A percentile compares a stretch with the other conserved stretches of the same genome.
Conservation (phyloP, 2,888 invertebrate species). For the Rhamnusium bicolor region DNA sequence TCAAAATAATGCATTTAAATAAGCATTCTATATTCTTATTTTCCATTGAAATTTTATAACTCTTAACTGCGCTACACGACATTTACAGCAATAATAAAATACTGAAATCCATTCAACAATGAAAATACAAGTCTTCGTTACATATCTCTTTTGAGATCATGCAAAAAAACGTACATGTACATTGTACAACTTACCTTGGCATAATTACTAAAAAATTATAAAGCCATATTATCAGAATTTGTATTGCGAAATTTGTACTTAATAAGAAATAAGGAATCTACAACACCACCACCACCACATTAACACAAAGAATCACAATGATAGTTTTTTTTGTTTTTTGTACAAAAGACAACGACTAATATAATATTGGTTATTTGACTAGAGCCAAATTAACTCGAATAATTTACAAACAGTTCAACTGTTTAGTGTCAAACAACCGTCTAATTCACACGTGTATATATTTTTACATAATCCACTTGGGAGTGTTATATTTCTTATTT, state of each 20-base stretch:
- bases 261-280: no score
- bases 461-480: not conserved
- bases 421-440: not conserved
- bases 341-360: not conserved
- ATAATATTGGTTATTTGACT: not conserved
- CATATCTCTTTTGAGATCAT: not conserved
- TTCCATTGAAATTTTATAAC: not conserved
- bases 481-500: not conserved
- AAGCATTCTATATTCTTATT: not conserved
- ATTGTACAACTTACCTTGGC: not conserved
- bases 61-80: not conserved
- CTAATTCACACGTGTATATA: not conserved
- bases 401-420: not conserved
- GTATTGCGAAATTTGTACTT: not conserved
- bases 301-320: no score
- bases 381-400: not conserved
- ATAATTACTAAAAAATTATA: not conserved
- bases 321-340: no score
- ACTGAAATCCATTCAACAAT: not conserved
- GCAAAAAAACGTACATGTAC: not conserved
- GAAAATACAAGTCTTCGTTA: not conserved
- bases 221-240: not conserved
- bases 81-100: not conserved
- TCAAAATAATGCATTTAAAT: no score
- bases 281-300: not conserved